A percentile compares a stretch with the other conserved stretches of the same genome.
Conservation (phyloP, 2,113 vertebrate species). For the Cheirogaleus medius region DNA sequence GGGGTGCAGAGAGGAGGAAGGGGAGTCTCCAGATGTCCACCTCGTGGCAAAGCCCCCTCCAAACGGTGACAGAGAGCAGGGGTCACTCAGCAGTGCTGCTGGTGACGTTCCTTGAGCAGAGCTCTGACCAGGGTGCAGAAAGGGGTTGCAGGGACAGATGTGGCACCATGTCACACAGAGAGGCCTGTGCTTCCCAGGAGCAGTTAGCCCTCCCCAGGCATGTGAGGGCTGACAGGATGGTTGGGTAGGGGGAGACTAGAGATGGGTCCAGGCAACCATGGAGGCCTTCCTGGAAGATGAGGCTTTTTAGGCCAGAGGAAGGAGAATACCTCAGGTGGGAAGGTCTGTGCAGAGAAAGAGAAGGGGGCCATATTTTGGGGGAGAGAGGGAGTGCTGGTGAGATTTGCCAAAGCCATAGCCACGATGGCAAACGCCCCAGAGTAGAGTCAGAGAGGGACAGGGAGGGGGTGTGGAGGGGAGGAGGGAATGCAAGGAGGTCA, state of each 20-base stretch:
- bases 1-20: neutral
- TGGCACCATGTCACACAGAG: neutral
- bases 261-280: neutral
- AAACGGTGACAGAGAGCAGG: neutral
- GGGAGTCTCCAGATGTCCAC: neutral
- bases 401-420: neutral
- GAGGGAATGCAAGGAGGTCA: accelerated
- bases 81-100: neutral
- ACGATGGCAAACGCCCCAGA: neutral
- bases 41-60: neutral
- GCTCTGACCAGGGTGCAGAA: neutral
- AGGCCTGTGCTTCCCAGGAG: neutral
- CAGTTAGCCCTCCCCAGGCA: neutral
- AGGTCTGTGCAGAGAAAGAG: neutral
- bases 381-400: neutral
- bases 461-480: accelerated
- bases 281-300: slow-evolving; percentile 6
- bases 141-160: neutral
- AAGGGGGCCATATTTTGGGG: accelerated
- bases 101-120: neutral
- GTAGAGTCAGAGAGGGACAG: neutral
- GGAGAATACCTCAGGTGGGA: neutral
- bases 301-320: neutral
- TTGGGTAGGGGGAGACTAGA: neutral
- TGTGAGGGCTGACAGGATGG: neutral